phyloP scores from a whole-genome alignment of 1,140 invertebrate species.

The Habropoda laboriosa region DNA sequence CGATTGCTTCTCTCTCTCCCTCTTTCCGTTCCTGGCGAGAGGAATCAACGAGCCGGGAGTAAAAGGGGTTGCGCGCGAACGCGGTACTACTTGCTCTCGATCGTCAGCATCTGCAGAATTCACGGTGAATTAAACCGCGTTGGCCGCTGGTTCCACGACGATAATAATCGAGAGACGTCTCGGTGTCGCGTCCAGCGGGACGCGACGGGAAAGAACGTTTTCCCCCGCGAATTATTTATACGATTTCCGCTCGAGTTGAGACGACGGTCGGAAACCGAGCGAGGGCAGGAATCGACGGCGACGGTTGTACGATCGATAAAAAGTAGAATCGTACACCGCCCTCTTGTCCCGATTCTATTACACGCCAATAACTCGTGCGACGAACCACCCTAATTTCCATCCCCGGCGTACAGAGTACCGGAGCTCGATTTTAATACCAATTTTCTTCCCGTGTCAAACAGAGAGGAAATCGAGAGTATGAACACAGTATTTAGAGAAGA shows the following conservation, averaged over 20 bases:
- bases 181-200: conserved; percentile 16
- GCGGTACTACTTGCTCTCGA: background rate
- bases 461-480: too few species aligned
- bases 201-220: conserved; percentile 11
- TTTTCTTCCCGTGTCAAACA: background rate
- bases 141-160: conserved; percentile 1
- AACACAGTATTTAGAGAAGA: background rate
- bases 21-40: background rate
- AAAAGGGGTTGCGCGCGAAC: background rate
- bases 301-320: conserved; percentile 35
- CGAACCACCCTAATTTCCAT: conserved; percentile 38
- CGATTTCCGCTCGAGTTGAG: conserved; percentile 49
- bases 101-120: conserved; percentile 45
- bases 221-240: conserved; percentile 59
- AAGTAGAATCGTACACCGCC: conserved; percentile 15
- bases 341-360: conserved; percentile 46
- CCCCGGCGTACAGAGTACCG: background rate
- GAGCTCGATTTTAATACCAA: conserved; percentile 37
- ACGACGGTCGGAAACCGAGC: background rate
- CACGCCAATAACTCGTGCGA: conserved; percentile 44
- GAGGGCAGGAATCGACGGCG: conserved; percentile 9
- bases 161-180: conserved; percentile 17
- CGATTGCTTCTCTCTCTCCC: background rate
- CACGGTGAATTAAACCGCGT: conserved; percentile 50
- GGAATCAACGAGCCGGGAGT: conserved; percentile 21